phyloP scores from a whole-genome alignment of 2,113 vertebrate genomes.

The Toxotes jaculatrix region DNA sequence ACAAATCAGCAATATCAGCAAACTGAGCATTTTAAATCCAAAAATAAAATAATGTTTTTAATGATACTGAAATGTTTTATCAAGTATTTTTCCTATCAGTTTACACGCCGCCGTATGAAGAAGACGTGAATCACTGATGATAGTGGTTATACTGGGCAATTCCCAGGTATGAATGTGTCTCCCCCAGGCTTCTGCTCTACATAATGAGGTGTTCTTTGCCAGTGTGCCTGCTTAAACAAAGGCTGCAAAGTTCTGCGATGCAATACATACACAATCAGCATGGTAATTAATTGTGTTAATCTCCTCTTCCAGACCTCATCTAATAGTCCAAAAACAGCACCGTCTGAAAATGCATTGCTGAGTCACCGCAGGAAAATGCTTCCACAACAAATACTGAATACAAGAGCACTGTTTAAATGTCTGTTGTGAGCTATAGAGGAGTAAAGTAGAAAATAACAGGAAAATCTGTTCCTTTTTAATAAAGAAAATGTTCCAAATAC shows the following conservation, averaged over 20 bases:
- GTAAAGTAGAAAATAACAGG: background rate
- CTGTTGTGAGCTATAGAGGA: constrained; percentile 3
- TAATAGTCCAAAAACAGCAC: constrained; percentile 21
- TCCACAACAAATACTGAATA: constrained; percentile 2
- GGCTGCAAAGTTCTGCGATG: constrained; percentile 8
- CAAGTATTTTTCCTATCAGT: background rate
- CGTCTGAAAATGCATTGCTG: constrained; percentile 17
- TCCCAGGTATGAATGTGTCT: constrained; percentile 22
- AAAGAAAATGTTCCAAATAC: background rate
- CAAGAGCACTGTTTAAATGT: constrained; percentile 8
- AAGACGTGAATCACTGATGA: background rate
- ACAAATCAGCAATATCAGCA: background rate
- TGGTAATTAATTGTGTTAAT: constrained; percentile 41
- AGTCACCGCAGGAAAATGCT: constrained; percentile 15
- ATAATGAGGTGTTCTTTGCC: constrained; percentile 25
- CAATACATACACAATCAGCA: constrained; percentile 35
- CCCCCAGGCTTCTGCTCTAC: background rate
- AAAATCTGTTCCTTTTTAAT: background rate
- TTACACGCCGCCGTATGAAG: background rate
- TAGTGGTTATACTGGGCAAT: background rate
- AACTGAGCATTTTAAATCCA: background rate
- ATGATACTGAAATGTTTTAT: background rate
- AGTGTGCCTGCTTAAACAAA: constrained; percentile 47
- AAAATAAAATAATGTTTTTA: background rate
- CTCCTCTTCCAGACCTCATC: constrained; percentile 25